A percentile compares a stretch with the other conserved stretches of the same genome.
phyloP scores from a whole-genome alignment of 2,888 invertebrate genomes.

The Cyclophora albipunctata region DNA sequence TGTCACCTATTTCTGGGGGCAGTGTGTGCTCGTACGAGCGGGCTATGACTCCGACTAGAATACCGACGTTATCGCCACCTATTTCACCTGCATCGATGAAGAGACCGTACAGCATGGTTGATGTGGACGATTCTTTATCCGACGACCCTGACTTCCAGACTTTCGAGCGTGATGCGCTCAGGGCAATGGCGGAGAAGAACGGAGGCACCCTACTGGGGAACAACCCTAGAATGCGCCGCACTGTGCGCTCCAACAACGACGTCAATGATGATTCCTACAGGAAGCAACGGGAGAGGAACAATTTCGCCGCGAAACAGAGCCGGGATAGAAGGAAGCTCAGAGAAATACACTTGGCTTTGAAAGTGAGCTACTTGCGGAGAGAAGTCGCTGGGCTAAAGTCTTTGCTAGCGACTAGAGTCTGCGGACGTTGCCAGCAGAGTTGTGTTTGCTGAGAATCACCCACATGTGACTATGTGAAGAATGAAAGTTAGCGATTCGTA shows the following conservation, averaged over 20 bases:
- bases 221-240: slow-evolving; percentile 82
- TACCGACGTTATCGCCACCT: slow-evolving; percentile 28
- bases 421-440: slow-evolving; percentile 29
- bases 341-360: slow-evolving; percentile 93
- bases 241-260: slow-evolving; percentile 39
- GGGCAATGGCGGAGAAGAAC: slow-evolving; percentile 77
- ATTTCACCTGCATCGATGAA: slow-evolving; percentile 24
- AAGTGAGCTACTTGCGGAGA: slow-evolving; percentile 83
- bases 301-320: slow-evolving; percentile 95
- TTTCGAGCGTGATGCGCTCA: slow-evolving; percentile 79
- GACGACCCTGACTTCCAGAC: slow-evolving; percentile 78
- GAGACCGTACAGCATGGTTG: slow-evolving; percentile 19
- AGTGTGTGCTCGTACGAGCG: slow-evolving; percentile 29
- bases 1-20: slow-evolving; percentile 29
- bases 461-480: background rate
- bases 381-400: slow-evolving; percentile 40
- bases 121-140: slow-evolving; percentile 33
- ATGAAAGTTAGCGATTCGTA: too few species aligned
- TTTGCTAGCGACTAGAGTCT: slow-evolving; percentile 28
- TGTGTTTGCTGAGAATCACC: slow-evolving; percentile 14
- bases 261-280: slow-evolving; percentile 86
- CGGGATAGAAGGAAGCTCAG: slow-evolving; percentile 91
- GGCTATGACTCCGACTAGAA: slow-evolving; percentile 10
- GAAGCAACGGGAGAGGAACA: slow-evolving; percentile 92
- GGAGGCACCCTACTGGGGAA: slow-evolving; percentile 67